These are phyloP conservation scores for Helicoverpa zea DNA, from an alignment of 1,140 invertebrate species.

Conservation along the genomic window DNA sequence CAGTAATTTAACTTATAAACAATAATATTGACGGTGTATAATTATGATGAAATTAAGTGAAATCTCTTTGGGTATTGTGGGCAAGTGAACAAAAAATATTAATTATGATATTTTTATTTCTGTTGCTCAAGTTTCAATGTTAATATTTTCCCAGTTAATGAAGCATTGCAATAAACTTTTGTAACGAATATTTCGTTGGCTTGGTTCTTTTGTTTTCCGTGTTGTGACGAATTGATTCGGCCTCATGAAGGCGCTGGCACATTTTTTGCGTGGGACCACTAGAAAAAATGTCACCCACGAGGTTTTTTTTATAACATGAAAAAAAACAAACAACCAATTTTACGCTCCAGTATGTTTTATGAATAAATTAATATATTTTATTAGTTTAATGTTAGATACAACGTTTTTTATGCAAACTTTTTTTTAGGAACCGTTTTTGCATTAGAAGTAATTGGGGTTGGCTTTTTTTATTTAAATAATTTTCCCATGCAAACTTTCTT, in stretches of 20 bases:
- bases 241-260: conserved; percentile 49
- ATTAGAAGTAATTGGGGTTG: conserved; percentile 12
- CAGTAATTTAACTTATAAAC: conserved; percentile 3
- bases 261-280: conserved; percentile 71
- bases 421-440: not conserved
- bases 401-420: conserved; percentile 5
- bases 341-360: conserved; percentile 66
- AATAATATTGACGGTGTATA: conserved; percentile 12
- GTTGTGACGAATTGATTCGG: conserved; percentile 63
- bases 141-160: conserved; percentile 13
- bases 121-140: not conserved
- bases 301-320: conserved; percentile 64
- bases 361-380: conserved; percentile 66
- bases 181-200: conserved; percentile 9
- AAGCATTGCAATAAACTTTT: conserved; percentile 11
- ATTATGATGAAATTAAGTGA: conserved; percentile 30
- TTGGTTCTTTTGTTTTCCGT: conserved; percentile 34
- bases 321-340: conserved; percentile 71
- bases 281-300: conserved; percentile 81
- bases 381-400: conserved; percentile 19
- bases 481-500: not conserved
- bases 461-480: not conserved
- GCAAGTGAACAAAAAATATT: conserved; percentile 3
- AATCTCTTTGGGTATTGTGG: not conserved
- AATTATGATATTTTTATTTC: not conserved